These are phyloP conservation scores for Autographa pulchrina DNA, from an alignment of 2,888 invertebrate genomes.

Conservation along the genomic window DNA sequence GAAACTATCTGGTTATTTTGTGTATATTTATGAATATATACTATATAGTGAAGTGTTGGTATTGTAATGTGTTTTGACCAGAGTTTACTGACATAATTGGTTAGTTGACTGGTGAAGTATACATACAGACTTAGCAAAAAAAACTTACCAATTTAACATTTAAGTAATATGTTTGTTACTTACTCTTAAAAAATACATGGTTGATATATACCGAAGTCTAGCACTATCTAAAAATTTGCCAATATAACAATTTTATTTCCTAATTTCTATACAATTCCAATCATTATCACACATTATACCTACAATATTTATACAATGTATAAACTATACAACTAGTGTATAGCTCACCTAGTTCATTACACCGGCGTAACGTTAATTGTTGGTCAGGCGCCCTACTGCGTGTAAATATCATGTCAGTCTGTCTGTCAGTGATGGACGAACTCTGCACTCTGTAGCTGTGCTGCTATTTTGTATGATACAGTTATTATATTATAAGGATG, in stretches of 20 bases:
- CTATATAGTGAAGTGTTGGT: not conserved
- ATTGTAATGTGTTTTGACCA: too few relatives aligned
- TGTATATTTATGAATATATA: not conserved
- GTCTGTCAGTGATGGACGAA: constrained; percentile 69
- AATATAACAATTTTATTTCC: too few relatives aligned
- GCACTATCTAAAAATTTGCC: too few relatives aligned
- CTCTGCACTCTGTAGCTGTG: constrained; percentile 14
- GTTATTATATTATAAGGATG: not conserved
- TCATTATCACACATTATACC: too few relatives aligned
- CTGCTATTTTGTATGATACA: not conserved
- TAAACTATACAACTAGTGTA: not conserved
- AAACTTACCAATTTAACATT: too few relatives aligned
- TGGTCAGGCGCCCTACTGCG: constrained; percentile 71
- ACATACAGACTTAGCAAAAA: too few relatives aligned
- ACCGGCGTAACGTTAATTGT: constrained; percentile 70
- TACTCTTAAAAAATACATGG: too few relatives aligned
- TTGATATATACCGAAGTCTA: too few relatives aligned
- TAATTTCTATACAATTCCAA: too few relatives aligned
- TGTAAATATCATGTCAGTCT: constrained; percentile 72
- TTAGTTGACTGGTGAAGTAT: too few relatives aligned
- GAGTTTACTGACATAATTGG: too few relatives aligned
- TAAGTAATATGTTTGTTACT: too few relatives aligned
- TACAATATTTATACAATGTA: not conserved
- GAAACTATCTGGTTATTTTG: not conserved
- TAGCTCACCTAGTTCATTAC: not conserved